A percentile compares a stretch with the other conserved stretches of the same genome.
These are phyloP conservation scores for Ambastaia sidthimunki DNA, from an alignment of 2,797 vertebrate genomes.

Conservation along the genomic window DNA sequence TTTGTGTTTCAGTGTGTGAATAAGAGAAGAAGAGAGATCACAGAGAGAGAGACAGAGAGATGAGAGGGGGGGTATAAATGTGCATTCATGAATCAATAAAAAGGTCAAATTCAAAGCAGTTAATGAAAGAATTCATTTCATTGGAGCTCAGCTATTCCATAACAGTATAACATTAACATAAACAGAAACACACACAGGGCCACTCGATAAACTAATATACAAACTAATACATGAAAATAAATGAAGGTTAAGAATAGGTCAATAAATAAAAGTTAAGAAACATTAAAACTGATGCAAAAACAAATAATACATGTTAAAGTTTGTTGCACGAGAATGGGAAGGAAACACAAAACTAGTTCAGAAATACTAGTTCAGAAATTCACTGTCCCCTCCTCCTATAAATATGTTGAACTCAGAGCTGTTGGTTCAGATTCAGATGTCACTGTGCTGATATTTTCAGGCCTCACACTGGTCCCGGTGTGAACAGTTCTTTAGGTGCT, in stretches of 20 bases:
- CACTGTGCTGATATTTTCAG: neutral
- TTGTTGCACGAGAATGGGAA: no score
- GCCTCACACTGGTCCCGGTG: neutral
- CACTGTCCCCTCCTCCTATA: no score
- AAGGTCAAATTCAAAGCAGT: constrained; percentile 1
- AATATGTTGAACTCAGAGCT: neutral
- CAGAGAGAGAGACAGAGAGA: neutral
- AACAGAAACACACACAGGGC: neutral
- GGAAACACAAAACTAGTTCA: no score
- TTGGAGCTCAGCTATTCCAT: neutral
- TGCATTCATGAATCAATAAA: constrained; percentile 19
- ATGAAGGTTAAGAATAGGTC: neutral
- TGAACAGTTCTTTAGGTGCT: neutral
- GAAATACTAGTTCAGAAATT: no score
- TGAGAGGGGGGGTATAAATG: no score
- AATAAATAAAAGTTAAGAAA: neutral
- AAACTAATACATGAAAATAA: neutral
- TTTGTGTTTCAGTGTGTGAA: neutral
- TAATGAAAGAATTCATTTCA: constrained; percentile 1
- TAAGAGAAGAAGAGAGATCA: neutral
- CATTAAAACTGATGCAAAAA: neutral
- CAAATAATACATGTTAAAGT: neutral
- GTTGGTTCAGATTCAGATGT: neutral
- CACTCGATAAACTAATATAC: neutral
- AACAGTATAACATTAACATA: neutral